Base-by-base conservation (phyloP, 2,113 vertebrate species). In the Neogobius melanostomus region DNA sequence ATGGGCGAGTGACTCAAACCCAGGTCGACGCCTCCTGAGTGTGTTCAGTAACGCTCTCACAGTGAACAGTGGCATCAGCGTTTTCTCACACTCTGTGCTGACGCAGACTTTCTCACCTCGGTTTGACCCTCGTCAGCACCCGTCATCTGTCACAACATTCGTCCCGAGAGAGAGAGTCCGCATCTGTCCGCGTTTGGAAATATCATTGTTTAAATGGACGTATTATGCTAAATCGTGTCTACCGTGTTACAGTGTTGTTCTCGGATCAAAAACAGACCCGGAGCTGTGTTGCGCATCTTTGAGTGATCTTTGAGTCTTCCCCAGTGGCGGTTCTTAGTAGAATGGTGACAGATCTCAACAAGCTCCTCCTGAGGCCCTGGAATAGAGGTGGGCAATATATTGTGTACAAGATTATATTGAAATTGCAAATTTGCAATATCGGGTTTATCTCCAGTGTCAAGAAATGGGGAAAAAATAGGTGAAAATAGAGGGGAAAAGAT, bases 281-380 rank as follows among this genome's bases (percentile, higher is more conserved):
- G 28, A 28, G 28, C 28, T 28, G 28, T 28, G 28, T n/a, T n/a
- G 17, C 51, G 36, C 79, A 74, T 86, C 77, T 75, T 75, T 85
- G 79, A 85, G 74, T 68, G 82, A 85, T 81, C 81, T 85, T 77
- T 0, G n/a, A n/a, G n/a, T n/a, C n/a, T n/a, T n/a, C n/a, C n/a
- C n/a, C n/a, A n/a, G n/a, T n/a, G n/a, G n/a, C n/a, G 64, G 68
- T 28, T 28, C 28, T 28, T 74, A 82, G 60, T 81, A 84, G 79
- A 68, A 12, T 77, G 74, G 59, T 52, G 46, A 73, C 74, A 71
- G 28, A 28, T 3, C 1, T 3, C 28, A 28, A 3, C 1, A 3
- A 28, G 28, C 28, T 28, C 28, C 28, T 28, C 28, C 28, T 28
- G 28, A 28, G 28, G 28, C 1, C 28, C 28, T 28, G 3, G 28